Base-by-base conservation (phyloP, 1,140 invertebrate species). In the Tetramorium simillimum region DNA sequence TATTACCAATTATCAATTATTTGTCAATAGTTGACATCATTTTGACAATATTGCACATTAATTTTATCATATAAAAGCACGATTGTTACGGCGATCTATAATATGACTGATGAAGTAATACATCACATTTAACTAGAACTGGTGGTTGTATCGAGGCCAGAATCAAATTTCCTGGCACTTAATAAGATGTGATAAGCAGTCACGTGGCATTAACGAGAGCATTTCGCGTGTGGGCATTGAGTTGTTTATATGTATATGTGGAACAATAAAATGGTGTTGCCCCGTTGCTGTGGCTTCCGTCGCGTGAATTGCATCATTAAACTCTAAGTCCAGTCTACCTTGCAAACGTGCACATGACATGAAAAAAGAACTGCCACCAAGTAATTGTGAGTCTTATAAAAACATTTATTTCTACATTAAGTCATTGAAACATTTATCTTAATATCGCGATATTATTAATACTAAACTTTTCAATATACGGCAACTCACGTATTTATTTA, bases 141-240 rank as follows among this genome's bases (percentile, higher is more conserved):
- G 56, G 81, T 84, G 89, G 85, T 65, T 87, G 88, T 92, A 93
- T 93, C 92, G 90, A 72, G 70, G 24, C 63, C 86, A 86, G 90
- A 92, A 93, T 93, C 91, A 91, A 92, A 92, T 88, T 91, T 86
- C 92, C 90, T 91, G 92, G 88, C 89, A 91, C 89, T 93, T 93
- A 93, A 93, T 93, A 92, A 93, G 93, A 93, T 92, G 92, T 93
- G 92, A 93, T 92, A 93, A 91, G 92, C 85, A 87, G 92, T 92
- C 90, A 93, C 92, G 92, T 92, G 92, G 93, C 91, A 90, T 89
- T 89, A 89, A 89, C 75, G 88, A 89, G 88, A 88, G 60, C 86
- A 85, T 85, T 81, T 80, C 78, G 85, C 86, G 21, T 88, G 82
- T 86, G 58, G 76, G 88, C 56, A 92, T 85, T 63, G 77, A 80